Evolutionary conservation across 23 tunicate genomes (phyloP).

Genomic region (Ascidia mentula): DNA sequence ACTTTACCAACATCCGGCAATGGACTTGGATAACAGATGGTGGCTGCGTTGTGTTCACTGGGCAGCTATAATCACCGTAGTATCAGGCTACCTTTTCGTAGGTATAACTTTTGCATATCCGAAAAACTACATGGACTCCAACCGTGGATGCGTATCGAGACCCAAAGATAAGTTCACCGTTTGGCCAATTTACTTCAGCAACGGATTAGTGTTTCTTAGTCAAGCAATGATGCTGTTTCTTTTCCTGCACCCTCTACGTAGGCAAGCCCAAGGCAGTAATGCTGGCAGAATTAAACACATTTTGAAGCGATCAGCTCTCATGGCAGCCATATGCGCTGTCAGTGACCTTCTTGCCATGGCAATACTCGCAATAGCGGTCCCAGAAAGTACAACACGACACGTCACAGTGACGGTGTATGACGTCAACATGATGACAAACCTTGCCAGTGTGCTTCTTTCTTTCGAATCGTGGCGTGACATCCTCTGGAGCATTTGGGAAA

Average conservation of each 20-base stretch:
- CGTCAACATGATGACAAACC: constrained; percentile 18
- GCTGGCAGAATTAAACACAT: not conserved
- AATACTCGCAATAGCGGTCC: constrained; percentile 9
- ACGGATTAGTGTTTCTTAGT: not conserved
- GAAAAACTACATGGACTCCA: not conserved
- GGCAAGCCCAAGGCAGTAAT: not conserved
- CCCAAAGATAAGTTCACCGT: not conserved
- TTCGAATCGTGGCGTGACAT: not conserved
- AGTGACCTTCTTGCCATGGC: constrained; percentile 38
- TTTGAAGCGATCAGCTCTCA: not conserved
- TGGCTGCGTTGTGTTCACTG: not conserved
- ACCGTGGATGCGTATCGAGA: not conserved
- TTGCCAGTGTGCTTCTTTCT: constrained; percentile 1
- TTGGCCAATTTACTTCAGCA: not conserved
- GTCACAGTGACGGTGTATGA: constrained; percentile 32
- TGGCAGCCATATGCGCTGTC: not conserved
- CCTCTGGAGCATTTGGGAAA: not conserved
- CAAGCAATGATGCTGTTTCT: constrained; percentile 5
- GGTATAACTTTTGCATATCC: not conserved
- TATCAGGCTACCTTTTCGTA: not conserved
- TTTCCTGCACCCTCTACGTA: not conserved
- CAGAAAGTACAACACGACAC: constrained; percentile 10
- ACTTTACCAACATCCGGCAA: not conserved
- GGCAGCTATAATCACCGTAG: not conserved
- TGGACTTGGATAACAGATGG: not conserved